Conservation (phyloP, 2,888 invertebrate genomes). For the Zaprionus bogoriensis region DNA sequence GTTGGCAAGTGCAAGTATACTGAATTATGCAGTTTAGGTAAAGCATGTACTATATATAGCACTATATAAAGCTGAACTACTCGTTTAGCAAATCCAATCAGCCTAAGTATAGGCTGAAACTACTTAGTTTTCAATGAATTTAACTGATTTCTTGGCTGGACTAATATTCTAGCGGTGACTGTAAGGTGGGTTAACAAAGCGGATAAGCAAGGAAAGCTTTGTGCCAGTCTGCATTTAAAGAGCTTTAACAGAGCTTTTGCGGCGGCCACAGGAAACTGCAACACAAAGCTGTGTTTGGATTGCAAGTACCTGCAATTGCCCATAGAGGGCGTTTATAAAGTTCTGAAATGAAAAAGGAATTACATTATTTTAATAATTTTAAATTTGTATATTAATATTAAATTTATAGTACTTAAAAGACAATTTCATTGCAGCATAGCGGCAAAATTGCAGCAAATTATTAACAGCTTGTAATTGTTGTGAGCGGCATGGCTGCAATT, state of each 20-base stretch:
- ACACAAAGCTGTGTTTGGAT: background rate
- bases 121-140: background rate
- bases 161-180: slow-evolving; percentile 5
- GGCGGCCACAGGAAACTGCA: background rate
- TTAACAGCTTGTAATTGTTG: too few relatives aligned
- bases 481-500: too few relatives aligned
- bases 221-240: background rate
- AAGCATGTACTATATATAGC: background rate
- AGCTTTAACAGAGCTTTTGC: background rate
- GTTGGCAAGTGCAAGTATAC: too few relatives aligned
- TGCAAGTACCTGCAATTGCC: background rate
- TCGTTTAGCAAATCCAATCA: too few relatives aligned
- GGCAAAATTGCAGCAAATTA: too few relatives aligned
- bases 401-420: too few relatives aligned
- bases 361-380: too few relatives aligned
- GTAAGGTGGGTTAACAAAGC: slow-evolving; percentile 8
- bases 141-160: background rate
- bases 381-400: too few relatives aligned
- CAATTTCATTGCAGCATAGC: too few relatives aligned
- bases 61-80: background rate
- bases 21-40: background rate
- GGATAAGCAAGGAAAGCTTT: background rate
- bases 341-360: too few relatives aligned
- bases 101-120: background rate
- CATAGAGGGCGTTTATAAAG: slow-evolving; percentile 8